phyloP scores from a whole-genome alignment of 2,797 vertebrate genomes.

The Bryconaethiops microstoma region DNA sequence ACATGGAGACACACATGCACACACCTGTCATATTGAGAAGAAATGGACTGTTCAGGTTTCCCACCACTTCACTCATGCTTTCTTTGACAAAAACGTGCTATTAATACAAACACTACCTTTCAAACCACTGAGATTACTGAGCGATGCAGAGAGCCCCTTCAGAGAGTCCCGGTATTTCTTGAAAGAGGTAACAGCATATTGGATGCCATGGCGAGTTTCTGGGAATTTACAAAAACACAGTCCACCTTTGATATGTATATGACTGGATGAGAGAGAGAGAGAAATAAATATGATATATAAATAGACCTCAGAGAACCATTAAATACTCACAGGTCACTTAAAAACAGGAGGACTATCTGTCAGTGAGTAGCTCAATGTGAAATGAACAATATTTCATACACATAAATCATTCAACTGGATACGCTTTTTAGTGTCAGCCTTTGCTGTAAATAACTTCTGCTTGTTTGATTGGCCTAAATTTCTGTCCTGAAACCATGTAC shows the following conservation, averaged over 20 bases:
- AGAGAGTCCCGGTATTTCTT: background rate
- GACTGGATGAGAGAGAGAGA: background rate
- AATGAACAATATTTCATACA: background rate
- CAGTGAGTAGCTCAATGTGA: slow-evolving; percentile 17
- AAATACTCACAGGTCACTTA: background rate
- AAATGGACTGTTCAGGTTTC: slow-evolving; percentile 3
- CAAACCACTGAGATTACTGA: slow-evolving; percentile 7
- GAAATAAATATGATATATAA: background rate
- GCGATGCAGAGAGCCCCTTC: slow-evolving; percentile 4
- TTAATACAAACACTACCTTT: slow-evolving; percentile 44
- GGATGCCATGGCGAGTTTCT: background rate
- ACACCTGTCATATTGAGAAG: background rate
- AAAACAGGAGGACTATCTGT: background rate
- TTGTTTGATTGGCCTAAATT: slow-evolving; percentile 3
- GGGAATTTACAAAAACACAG: background rate
- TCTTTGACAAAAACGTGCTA: slow-evolving; percentile 20
- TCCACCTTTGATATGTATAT: background rate
- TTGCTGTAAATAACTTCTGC: slow-evolving; percentile 15
- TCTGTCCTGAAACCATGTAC: background rate
- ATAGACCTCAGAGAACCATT: background rate
- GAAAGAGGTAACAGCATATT: background rate
- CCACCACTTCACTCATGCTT: background rate
- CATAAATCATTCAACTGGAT: slow-evolving; percentile 6
- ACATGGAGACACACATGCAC: background rate
- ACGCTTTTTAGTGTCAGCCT: slow-evolving; percentile 12